phyloP scores from a whole-genome alignment of 2,797 vertebrate genomes.

The Gephyroberyx darwinii region DNA sequence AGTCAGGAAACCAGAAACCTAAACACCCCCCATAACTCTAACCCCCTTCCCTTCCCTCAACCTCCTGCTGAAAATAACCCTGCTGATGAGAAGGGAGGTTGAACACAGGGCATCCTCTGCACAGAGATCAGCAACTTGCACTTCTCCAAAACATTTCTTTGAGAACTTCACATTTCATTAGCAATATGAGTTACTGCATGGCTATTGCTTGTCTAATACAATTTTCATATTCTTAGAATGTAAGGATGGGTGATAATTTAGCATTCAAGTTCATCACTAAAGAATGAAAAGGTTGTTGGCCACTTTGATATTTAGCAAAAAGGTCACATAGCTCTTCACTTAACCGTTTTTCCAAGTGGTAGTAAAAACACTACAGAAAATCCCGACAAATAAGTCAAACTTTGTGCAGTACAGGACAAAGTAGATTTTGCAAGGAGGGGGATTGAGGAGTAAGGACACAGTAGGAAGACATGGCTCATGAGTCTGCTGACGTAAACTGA shows the following conservation, averaged over 20 bases:
- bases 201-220: background rate
- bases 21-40: slow-evolving; percentile 51
- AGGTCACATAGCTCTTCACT: background rate
- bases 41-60: slow-evolving; percentile 9
- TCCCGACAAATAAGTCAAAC: background rate
- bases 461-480: background rate
- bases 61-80: slow-evolving; percentile 66
- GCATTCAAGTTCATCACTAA: no score
- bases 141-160: slow-evolving; percentile 21
- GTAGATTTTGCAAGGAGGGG: no score
- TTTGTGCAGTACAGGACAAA: no score
- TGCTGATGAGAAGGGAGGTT: slow-evolving; percentile 68
- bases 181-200: background rate
- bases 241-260: no score
- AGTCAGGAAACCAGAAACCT: slow-evolving; percentile 75
- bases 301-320: background rate
- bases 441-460: no score
- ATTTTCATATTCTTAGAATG: no score
- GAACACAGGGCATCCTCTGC: slow-evolving; percentile 59
- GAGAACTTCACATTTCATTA: background rate
- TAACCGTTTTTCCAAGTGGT: background rate
- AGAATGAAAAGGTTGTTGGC: no score
- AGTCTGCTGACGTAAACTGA: slow-evolving; percentile 18
- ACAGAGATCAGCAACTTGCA: slow-evolving; percentile 21
- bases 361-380: background rate